phyloP scores from a whole-genome alignment of 2,888 invertebrate species.

The Drosophila nr. perissopoda region DNA sequence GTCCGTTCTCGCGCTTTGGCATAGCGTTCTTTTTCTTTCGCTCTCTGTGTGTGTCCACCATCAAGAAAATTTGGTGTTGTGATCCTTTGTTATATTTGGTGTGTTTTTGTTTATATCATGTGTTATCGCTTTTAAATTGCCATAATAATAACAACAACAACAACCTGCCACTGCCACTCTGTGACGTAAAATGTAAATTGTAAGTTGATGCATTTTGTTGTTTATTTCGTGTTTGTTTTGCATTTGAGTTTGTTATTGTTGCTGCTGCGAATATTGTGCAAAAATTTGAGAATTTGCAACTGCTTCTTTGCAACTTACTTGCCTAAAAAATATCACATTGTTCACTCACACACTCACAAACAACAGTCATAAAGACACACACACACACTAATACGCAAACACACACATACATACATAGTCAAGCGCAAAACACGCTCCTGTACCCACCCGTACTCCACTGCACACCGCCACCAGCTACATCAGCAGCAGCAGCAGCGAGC shows the following conservation, averaged over 20 bases:
- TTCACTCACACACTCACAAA: slow-evolving; percentile 12
- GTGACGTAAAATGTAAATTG: slow-evolving; percentile 73
- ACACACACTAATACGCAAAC: slow-evolving; percentile 27
- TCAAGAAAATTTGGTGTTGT: slow-evolving; percentile 53
- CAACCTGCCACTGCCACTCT: slow-evolving; percentile 59
- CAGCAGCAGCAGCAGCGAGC: slow-evolving; percentile 55
- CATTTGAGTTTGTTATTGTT: slow-evolving; percentile 39
- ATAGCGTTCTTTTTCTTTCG: slow-evolving; percentile 72
- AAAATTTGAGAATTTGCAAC: slow-evolving; percentile 35
- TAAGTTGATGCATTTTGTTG: slow-evolving; percentile 52
- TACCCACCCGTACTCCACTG: slow-evolving; percentile 75
- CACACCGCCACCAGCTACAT: slow-evolving; percentile 58
- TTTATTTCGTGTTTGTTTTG: slow-evolving; percentile 22
- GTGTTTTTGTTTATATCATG: slow-evolving; percentile 36
- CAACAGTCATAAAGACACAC: slow-evolving; percentile 42
- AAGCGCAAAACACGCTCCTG: slow-evolving; percentile 79
- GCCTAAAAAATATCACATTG: slow-evolving; percentile 57
- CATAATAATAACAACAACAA: slow-evolving; percentile 63
- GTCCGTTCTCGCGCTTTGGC: slow-evolving; percentile 68
- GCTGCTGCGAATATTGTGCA: slow-evolving; percentile 25
- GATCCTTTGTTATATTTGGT: slow-evolving; percentile 47
- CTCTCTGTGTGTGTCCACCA: slow-evolving; percentile 54
- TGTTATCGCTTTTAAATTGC: slow-evolving; percentile 45
- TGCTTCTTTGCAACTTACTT: slow-evolving; percentile 27
- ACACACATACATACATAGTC: slow-evolving; percentile 42